phyloP scores from a whole-genome alignment of 2,113 vertebrate species.

The Chaenogobius annularis region DNA sequence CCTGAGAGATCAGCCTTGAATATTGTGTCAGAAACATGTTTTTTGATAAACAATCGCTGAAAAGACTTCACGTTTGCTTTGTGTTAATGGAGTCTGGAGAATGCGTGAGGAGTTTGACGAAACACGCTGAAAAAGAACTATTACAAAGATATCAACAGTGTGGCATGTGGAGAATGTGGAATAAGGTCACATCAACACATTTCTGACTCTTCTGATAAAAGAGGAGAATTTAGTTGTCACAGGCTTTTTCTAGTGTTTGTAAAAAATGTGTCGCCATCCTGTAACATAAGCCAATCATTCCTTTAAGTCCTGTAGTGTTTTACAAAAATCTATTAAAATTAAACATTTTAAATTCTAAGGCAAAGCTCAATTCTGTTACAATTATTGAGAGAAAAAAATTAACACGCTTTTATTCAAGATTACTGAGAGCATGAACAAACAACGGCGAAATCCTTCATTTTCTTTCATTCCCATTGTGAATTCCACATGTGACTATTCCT shows the following conservation, averaged over 20 bases:
- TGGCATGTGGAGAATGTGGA: not conserved
- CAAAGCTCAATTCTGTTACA: too few relatives aligned
- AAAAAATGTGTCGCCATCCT: not conserved
- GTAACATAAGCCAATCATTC: not conserved
- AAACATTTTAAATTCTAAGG: too few relatives aligned
- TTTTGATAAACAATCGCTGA: slow-evolving; percentile 8
- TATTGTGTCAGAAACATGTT: slow-evolving; percentile 41
- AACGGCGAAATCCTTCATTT: too few relatives aligned
- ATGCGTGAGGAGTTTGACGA: slow-evolving; percentile 20
- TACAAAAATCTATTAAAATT: too few relatives aligned
- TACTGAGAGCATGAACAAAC: too few relatives aligned
- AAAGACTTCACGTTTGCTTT: slow-evolving; percentile 13
- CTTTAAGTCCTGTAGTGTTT: slow-evolving; percentile 6
- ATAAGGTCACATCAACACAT: slow-evolving; percentile 9
- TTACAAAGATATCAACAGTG: slow-evolving; percentile 17
- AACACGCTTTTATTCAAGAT: too few relatives aligned
- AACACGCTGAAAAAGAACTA: not conserved
- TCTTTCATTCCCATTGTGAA: too few relatives aligned
- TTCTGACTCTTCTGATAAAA: not conserved
- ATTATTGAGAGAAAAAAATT: too few relatives aligned
- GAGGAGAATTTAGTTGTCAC: not conserved
- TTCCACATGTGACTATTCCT: too few relatives aligned
- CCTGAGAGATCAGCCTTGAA: slow-evolving; percentile 36
- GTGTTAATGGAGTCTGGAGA: slow-evolving; percentile 25
- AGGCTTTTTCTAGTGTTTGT: slow-evolving; percentile 39